Conservation (phyloP, 2,888 invertebrate species). For the Smittia aterrima region DNA sequence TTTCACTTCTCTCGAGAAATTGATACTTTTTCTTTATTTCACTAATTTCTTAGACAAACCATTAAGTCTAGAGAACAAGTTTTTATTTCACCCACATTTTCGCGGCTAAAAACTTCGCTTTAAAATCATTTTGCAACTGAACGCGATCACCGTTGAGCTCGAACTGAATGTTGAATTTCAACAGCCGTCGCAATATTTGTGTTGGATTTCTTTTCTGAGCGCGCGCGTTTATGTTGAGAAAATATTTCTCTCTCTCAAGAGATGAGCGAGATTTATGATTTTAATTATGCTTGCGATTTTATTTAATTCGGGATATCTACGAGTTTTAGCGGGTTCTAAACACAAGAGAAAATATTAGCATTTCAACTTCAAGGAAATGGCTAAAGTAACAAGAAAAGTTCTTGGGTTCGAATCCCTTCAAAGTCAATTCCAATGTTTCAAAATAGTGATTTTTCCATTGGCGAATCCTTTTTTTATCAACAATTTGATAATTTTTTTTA, state of each 20-base stretch:
- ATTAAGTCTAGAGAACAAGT: slow-evolving; percentile 8
- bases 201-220: slow-evolving; percentile 24
- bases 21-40: neutral
- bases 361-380: too few species aligned
- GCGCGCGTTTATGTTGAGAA: neutral
- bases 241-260: neutral
- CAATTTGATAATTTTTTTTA: too few species aligned
- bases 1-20: slow-evolving; percentile 4
- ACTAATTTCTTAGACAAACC: slow-evolving; percentile 4
- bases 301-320: too few species aligned
- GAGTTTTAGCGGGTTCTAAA: too few species aligned
- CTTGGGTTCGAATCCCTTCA: too few species aligned
- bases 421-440: too few species aligned
- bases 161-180: slow-evolving; percentile 25
- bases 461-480: too few species aligned
- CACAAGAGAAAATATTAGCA: too few species aligned
- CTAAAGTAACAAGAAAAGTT: too few species aligned
- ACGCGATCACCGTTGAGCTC: neutral
- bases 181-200: neutral
- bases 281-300: too few species aligned
- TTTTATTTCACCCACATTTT: slow-evolving; percentile 38
- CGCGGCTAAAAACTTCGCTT: neutral
- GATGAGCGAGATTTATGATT: neutral
- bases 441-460: too few species aligned
- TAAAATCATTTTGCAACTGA: neutral